Conservation (phyloP, 2,888 invertebrate genomes). For the Vanessa cardui region DNA sequence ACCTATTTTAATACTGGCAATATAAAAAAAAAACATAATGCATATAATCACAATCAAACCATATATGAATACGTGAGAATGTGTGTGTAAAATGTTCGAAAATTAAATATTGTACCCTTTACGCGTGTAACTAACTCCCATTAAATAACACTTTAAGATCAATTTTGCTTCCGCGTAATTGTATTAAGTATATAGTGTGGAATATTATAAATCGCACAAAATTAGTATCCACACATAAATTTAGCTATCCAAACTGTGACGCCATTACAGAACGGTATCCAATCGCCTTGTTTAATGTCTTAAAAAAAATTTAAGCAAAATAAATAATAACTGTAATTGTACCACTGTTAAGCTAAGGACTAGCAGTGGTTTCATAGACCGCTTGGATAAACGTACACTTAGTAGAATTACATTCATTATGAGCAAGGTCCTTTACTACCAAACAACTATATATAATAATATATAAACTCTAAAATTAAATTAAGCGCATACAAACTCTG, state of each 20-base stretch:
- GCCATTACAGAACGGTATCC: conserved; percentile 12
- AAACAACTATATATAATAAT: too few relatives aligned
- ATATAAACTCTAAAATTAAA: too few relatives aligned
- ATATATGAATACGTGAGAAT: background rate
- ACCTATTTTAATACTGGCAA: too few relatives aligned
- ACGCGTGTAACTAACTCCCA: conserved; percentile 14
- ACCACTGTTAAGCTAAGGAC: too few relatives aligned
- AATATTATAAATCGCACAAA: conserved; percentile 38
- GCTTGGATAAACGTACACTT: too few relatives aligned
- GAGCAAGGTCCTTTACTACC: too few relatives aligned
- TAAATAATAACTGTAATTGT: too few relatives aligned
- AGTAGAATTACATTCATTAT: too few relatives aligned
- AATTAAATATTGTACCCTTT: background rate
- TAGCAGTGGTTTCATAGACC: too few relatives aligned
- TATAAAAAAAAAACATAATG: background rate
- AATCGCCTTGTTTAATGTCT: background rate
- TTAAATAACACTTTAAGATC: conserved; percentile 22
- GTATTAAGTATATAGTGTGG: conserved; percentile 29
- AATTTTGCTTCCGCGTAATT: conserved; percentile 34
- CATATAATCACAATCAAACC: background rate
- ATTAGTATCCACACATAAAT: conserved; percentile 44
- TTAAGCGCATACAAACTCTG: too few relatives aligned
- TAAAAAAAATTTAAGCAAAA: background rate
- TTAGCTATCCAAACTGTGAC: conserved; percentile 32
- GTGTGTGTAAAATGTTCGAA: conserved; percentile 1